A percentile compares a stretch with the other conserved stretches of the same genome.
These are phyloP conservation scores for Ennomos quercinarius DNA, from an alignment of 2,888 invertebrate species.

Conservation along the genomic window DNA sequence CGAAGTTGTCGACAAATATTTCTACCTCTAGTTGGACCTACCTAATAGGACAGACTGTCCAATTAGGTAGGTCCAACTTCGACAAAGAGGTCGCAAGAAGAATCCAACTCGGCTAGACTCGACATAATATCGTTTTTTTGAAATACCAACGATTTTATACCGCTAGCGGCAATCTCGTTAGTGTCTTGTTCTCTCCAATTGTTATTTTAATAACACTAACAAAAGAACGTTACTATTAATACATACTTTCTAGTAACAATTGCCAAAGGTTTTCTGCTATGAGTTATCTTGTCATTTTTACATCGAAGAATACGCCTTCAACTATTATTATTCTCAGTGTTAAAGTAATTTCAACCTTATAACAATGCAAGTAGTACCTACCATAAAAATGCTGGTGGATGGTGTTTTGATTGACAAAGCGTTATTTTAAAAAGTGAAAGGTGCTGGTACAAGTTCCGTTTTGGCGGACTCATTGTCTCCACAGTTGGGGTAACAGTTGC, in stretches of 20 bases:
- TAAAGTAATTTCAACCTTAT: conserved; percentile 26
- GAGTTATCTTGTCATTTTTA: conserved; percentile 31
- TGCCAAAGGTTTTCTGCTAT: conserved; percentile 24
- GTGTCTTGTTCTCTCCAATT: too few species aligned
- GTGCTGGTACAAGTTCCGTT: conserved; percentile 56
- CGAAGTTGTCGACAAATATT: too few species aligned
- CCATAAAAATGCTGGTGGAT: conserved; percentile 19
- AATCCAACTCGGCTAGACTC: too few species aligned
- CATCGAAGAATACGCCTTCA: conserved; percentile 30
- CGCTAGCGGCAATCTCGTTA: too few species aligned
- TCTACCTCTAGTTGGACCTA: too few species aligned
- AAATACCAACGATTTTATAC: too few species aligned
- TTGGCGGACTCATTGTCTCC: conserved; percentile 32
- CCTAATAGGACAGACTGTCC: too few species aligned
- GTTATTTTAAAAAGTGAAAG: conserved; percentile 58
- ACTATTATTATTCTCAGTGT: conserved; percentile 28
- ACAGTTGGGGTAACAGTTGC: conserved; percentile 13
- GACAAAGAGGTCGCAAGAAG: too few species aligned
- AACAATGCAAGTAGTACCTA: conserved; percentile 4
- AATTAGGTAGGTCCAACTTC: too few species aligned
- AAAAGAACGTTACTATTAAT: neutral
- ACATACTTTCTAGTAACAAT: conserved; percentile 30
- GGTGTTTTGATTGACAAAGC: conserved; percentile 30
- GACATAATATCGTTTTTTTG: too few species aligned
- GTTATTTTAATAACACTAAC: neutral